Evolutionary conservation across 2,888 invertebrate genomes (phyloP).

Genomic region (Leptopilina syphax): DNA sequence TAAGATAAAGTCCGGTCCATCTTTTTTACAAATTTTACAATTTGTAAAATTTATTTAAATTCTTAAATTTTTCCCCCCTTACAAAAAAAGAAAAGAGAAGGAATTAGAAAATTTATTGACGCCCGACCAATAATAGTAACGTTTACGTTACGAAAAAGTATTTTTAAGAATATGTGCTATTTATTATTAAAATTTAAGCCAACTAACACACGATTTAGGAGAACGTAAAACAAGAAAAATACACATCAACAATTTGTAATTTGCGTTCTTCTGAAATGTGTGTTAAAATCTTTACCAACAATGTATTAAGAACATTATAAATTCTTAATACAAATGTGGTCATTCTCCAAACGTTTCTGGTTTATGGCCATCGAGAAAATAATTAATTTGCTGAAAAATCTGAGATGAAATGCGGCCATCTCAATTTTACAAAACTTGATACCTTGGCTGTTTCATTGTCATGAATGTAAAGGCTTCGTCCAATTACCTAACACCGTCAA

Average conservation of each 20-base stretch:
- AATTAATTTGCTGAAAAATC: slow-evolving; percentile 51
- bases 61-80: not conserved
- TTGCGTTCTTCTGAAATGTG: slow-evolving; percentile 27
- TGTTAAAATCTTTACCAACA: slow-evolving; percentile 12
- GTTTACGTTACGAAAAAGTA: not conserved
- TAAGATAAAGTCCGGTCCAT: slow-evolving; percentile 35
- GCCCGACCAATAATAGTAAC: slow-evolving; percentile 12
- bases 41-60: not conserved
- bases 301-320: slow-evolving; percentile 10
- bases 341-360: slow-evolving; percentile 37
- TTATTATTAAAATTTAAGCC: slow-evolving; percentile 32
- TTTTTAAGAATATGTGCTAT: slow-evolving; percentile 33
- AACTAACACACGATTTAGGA: not conserved
- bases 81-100: not conserved
- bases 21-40: not conserved
- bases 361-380: slow-evolving; percentile 16
- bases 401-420: slow-evolving; percentile 73
- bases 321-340: slow-evolving; percentile 19
- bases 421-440: slow-evolving; percentile 54
- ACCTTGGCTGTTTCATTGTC: slow-evolving; percentile 58
- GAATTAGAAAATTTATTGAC: slow-evolving; percentile 21
- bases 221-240: slow-evolving; percentile 39
- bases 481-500: slow-evolving; percentile 61
- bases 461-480: slow-evolving; percentile 65
- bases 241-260: slow-evolving; percentile 22